Evolutionary conservation across 2,888 invertebrate genomes (phyloP).

Genomic region (Neelides folsomi): DNA sequence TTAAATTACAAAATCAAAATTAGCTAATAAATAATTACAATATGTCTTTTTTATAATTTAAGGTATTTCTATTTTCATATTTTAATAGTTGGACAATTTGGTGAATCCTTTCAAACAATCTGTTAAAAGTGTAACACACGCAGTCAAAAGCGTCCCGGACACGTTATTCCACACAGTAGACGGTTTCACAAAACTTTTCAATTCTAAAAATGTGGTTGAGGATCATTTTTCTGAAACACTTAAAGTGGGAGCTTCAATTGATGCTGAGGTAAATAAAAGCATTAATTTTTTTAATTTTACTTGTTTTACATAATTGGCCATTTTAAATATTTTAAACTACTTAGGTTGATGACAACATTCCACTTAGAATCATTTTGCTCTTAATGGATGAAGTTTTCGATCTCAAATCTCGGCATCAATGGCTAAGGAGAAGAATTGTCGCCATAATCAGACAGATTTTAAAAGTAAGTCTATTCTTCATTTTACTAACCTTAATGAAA

Average conservation of each 20-base stretch:
- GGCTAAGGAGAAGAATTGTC: constrained; percentile 63
- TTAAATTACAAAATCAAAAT: no score
- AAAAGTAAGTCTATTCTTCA: no score
- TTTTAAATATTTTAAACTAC: no score
- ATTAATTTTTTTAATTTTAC: background rate
- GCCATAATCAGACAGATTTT: constrained; percentile 62
- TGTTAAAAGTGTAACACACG: constrained; percentile 57
- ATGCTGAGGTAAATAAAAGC: constrained; percentile 42
- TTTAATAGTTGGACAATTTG: constrained; percentile 44
- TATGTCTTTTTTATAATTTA: background rate
- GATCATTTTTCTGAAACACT: constrained; percentile 38
- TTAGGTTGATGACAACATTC: constrained; percentile 57
- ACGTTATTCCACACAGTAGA: constrained; percentile 71
- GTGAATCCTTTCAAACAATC: constrained; percentile 70
- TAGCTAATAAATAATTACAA: no score
- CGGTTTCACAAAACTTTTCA: constrained; percentile 63
- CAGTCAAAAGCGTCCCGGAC: constrained; percentile 74
- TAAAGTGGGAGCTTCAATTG: constrained; percentile 44
- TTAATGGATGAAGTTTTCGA: constrained; percentile 77
- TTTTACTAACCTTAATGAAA: no score
- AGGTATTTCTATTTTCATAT: constrained; percentile 40
- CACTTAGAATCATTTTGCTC: constrained; percentile 61
- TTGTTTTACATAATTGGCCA: background rate
- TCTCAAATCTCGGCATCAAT: constrained; percentile 63
- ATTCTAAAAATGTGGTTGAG: constrained; percentile 42